Evolutionary conservation across 2,888 invertebrate genomes (phyloP).

Genomic region (Portevinia maculata): DNA sequence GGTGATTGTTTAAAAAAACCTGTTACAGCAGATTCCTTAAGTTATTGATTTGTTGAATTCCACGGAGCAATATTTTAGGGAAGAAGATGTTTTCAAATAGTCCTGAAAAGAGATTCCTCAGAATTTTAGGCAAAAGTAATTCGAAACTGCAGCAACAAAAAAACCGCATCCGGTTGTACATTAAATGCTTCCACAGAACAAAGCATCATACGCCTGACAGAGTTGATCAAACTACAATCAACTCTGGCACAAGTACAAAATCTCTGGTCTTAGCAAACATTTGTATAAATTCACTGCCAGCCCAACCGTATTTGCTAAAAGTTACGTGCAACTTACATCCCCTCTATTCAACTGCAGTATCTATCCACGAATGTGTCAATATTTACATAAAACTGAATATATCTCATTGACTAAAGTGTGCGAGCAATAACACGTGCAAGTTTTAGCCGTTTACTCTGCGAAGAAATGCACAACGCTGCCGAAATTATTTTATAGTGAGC

Average conservation of each 20-base stretch:
- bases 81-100: too few relatives aligned
- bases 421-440: constrained; percentile 71
- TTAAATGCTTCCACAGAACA: neutral
- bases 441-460: constrained; percentile 71
- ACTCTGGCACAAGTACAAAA: constrained; percentile 52
- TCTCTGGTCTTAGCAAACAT: constrained; percentile 65
- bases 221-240: constrained; percentile 69
- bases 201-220: constrained; percentile 47
- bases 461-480: constrained; percentile 49
- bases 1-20: too few relatives aligned
- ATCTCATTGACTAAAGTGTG: constrained; percentile 73
- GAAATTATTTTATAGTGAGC: neutral
- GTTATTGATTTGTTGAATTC: too few relatives aligned
- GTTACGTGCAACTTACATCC: constrained; percentile 11
- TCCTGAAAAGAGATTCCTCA: too few relatives aligned
- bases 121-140: too few relatives aligned
- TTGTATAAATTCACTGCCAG: constrained; percentile 19
- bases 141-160: too few relatives aligned
- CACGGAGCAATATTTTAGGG: too few relatives aligned
- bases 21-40: too few relatives aligned
- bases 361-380: constrained; percentile 61
- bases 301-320: constrained; percentile 21
- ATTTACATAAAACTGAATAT: constrained; percentile 68
- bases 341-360: constrained; percentile 10
- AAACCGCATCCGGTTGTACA: too few relatives aligned